These are phyloP conservation scores for Tympanoctomys barrerae DNA, from an alignment of 2,797 vertebrate species.

Conservation along the genomic window DNA sequence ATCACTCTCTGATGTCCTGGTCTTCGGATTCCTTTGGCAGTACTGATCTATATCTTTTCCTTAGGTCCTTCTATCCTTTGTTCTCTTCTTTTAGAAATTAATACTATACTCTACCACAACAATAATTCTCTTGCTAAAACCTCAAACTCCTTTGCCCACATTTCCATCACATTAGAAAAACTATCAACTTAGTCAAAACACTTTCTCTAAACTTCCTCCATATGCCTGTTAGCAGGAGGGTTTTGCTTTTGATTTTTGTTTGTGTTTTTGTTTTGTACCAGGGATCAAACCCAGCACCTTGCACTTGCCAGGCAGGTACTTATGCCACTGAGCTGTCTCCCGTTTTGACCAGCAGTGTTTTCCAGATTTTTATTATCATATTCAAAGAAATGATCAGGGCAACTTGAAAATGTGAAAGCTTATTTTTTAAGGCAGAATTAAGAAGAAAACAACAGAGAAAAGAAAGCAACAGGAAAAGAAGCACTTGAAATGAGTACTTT, in stretches of 20 bases:
- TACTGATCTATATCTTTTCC: not conserved
- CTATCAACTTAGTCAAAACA: not conserved
- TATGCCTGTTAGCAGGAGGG: not conserved
- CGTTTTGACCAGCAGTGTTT: not conserved
- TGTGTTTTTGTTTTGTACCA: no score
- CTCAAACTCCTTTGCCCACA: not conserved
- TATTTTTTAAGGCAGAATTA: not conserved
- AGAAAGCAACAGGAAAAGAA: not conserved
- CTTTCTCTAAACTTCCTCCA: not conserved
- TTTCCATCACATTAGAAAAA: not conserved
- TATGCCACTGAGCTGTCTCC: no score
- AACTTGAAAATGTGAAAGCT: not conserved
- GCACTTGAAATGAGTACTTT: not conserved
- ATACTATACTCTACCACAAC: not conserved
- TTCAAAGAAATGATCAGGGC: not conserved
- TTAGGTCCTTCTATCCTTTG: not conserved
- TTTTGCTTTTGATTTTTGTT: no score
- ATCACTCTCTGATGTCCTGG: not conserved
- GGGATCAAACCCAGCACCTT: no score
- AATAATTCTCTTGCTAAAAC: not conserved
- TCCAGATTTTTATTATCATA: not conserved
- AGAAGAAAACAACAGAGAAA: not conserved
- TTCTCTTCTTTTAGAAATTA: constrained; percentile 17
- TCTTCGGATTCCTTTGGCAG: not conserved
- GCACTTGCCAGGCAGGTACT: no score